Percentiles rank a stretch among this genome's conserved stretches.
Conservation (phyloP, 2,797 vertebrate genomes). For the Pangasius larnaudii region DNA sequence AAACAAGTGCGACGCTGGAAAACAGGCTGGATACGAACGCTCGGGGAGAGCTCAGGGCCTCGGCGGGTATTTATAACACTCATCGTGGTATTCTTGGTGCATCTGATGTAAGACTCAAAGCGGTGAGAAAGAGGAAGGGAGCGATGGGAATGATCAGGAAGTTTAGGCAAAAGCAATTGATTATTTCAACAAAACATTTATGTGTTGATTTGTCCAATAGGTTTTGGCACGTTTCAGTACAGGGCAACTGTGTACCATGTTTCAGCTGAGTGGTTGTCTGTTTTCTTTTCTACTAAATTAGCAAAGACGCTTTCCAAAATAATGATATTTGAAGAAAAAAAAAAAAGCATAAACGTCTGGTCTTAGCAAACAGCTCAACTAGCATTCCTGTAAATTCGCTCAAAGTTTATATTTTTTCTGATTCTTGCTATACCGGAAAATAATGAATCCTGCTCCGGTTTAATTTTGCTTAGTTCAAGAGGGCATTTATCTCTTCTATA, state of each 20-base stretch:
- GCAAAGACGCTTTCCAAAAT: not conserved
- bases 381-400: not conserved
- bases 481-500: not conserved
- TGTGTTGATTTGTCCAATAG: not conserved
- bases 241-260: not conserved
- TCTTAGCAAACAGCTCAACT: not conserved
- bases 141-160: not conserved
- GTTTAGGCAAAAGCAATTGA: too few relatives aligned
- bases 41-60: slow-evolving; percentile 61
- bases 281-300: not conserved
- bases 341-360: not conserved
- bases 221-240: not conserved
- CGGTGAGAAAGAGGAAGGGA: slow-evolving; percentile 36
- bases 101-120: slow-evolving; percentile 33
- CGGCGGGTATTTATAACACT: slow-evolving; percentile 70
- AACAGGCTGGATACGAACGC: slow-evolving; percentile 60
- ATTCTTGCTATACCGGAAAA: not conserved
- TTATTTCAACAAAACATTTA: not conserved
- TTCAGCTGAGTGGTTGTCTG: too few relatives aligned
- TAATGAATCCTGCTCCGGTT: not conserved
- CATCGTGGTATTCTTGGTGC: slow-evolving; percentile 59
- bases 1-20: slow-evolving; percentile 81
- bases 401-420: not conserved
- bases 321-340: too few relatives aligned
- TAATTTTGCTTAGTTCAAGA: too few relatives aligned